Conservation (phyloP, 2,113 vertebrate genomes). For the Tyto alba region DNA sequence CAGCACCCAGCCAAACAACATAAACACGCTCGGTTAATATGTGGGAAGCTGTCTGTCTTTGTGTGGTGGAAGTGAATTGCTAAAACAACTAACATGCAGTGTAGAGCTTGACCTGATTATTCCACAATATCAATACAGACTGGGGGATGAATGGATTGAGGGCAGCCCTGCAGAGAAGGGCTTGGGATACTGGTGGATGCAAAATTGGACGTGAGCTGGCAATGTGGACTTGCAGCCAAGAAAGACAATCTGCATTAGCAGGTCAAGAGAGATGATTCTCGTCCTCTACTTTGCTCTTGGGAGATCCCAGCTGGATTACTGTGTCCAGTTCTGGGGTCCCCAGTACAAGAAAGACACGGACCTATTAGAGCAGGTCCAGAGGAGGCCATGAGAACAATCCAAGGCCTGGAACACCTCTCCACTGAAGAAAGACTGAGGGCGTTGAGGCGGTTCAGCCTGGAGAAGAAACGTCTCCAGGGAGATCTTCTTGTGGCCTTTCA, state of each 20-base stretch:
- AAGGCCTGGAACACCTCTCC: too few relatives aligned
- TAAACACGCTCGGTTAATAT: neutral
- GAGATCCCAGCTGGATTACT: too few relatives aligned
- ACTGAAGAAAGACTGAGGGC: too few relatives aligned
- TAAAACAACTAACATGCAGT: neutral
- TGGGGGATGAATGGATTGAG: neutral
- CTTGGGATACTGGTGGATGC: neutral
- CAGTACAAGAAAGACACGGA: too few relatives aligned
- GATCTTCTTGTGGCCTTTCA: too few relatives aligned
- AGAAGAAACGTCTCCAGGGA: too few relatives aligned
- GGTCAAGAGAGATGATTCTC: neutral
- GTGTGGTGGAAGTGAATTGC: neutral
- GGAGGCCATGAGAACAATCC: too few relatives aligned
- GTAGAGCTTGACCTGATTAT: neutral
- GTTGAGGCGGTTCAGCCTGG: too few relatives aligned
- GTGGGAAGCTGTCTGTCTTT: neutral
- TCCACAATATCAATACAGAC: neutral
- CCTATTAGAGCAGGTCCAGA: too few relatives aligned
- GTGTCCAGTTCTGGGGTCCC: too few relatives aligned
- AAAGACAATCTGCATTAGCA: neutral
- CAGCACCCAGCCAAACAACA: neutral
- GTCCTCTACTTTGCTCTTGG: too few relatives aligned
- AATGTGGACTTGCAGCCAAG: neutral
- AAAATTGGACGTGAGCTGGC: neutral
- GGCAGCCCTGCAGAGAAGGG: neutral